Evolutionary conservation across 2,888 invertebrate genomes (phyloP).

Genomic region (Papilio gigon): DNA sequence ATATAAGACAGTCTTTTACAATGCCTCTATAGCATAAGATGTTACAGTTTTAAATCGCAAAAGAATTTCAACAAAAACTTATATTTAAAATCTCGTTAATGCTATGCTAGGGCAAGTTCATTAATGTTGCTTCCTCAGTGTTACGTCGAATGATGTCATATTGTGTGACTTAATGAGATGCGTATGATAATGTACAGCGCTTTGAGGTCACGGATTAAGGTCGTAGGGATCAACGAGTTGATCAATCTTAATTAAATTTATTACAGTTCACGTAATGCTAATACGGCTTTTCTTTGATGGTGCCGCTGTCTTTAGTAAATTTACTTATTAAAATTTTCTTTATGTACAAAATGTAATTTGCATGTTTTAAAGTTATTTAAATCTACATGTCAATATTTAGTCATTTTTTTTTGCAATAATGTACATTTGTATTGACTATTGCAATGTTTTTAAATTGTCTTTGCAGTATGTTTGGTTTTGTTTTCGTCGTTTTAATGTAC

Average conservation of each 20-base stretch:
- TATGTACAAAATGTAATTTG: background rate
- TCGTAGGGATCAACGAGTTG: constrained; percentile 12
- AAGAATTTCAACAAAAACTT: background rate
- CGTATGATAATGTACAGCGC: constrained; percentile 18
- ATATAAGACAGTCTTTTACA: too few relatives aligned
- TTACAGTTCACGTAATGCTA: background rate
- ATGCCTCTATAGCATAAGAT: too few relatives aligned
- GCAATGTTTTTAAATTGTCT: background rate
- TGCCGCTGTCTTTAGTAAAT: background rate
- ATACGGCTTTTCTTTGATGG: constrained; percentile 1
- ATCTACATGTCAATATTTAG: background rate
- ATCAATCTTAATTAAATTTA: constrained; percentile 5
- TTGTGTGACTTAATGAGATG: constrained; percentile 10
- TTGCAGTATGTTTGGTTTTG: constrained; percentile 18
- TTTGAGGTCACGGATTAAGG: constrained; percentile 12
- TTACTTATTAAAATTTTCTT: background rate
- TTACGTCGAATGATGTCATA: constrained; percentile 32
- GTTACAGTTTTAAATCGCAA: background rate
- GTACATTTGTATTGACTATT: background rate
- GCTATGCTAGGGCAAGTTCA: constrained; percentile 1
- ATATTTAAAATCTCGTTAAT: background rate
- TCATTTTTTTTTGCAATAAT: background rate
- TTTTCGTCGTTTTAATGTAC: constrained; percentile 27
- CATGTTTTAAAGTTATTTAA: background rate
- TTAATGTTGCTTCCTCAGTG: constrained; percentile 12